Evolutionary conservation across 1,140 invertebrate genomes (phyloP), one percentile per base, ranked within the genome.

Genomic region (Aphaenogaster floridana): DNA sequence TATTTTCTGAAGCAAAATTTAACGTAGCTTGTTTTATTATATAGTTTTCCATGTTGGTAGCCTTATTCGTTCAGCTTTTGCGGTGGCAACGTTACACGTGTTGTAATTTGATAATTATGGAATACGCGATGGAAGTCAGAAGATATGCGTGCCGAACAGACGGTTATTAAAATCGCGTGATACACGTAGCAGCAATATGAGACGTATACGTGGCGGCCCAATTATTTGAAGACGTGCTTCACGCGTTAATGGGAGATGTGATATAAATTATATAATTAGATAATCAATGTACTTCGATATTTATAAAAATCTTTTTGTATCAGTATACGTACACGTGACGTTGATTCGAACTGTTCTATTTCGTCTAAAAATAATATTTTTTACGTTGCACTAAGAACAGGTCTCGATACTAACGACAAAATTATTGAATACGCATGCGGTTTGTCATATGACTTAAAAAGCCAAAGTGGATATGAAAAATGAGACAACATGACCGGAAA

Each of bases 91-190:
- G 68, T 72, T 74, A 83, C 54, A 74, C 42, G 54, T 83, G 68
- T 61, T 61, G 28, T 83, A 83, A 74, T 83, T 83, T 74, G 74
- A 83, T 83, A 83, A 83, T 83, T 83, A 74, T 21, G 42, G 80
- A 54, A 74, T 83, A 61, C 42, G 17, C 36, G 39, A 74, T 74
- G 68, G 21, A 72, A 36, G 80, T 48, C 78, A 36, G 39, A 66
- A 66, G 17, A 74, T 48, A 52, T 61, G 52, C 28, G 54, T 74
- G 28, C 42, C 42, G 8, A 83, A 83, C 28, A 0, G 54, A 74
- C 42, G 42, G 68, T 83, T 61, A 83, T 83, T 83, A 83, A 83
- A 83, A 83, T 83, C 42, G 68, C 68, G n/a, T 48, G 52, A 74
- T 74, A 48, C 42, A 61, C 34, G 42, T 13, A 39, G 21, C 39